A percentile compares a stretch with the other conserved stretches of the same genome.
Evolutionary conservation across 2,888 invertebrate species (phyloP).

Genomic region (Fragum fragum): DNA sequence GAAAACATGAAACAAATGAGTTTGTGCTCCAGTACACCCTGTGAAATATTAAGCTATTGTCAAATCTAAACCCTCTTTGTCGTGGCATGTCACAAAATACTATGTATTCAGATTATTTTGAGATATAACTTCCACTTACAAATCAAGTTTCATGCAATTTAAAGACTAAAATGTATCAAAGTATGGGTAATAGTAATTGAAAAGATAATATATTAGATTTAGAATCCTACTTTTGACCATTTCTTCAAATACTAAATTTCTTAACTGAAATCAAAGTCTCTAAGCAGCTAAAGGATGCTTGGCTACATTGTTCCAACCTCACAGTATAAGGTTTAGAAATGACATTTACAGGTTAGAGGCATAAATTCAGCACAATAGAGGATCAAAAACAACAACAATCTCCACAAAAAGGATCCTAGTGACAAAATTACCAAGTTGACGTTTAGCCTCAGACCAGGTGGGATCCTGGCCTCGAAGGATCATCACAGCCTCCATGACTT

Average conservation of each 20-base stretch:
- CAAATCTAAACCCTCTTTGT: neutral
- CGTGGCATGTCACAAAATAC: neutral
- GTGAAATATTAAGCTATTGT: slow-evolving; percentile 1
- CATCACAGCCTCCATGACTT: slow-evolving; percentile 95
- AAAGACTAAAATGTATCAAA: no score
- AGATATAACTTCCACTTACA: no score
- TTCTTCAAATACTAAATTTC: no score
- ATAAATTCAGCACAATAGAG: neutral
- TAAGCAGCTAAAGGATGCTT: no score
- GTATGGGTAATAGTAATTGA: no score
- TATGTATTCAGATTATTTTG: no score
- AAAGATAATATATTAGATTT: no score
- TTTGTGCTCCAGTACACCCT: slow-evolving; percentile 3
- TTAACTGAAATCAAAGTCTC: no score
- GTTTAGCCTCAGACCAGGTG: slow-evolving; percentile 95
- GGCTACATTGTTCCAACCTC: no score
- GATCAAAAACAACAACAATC: slow-evolving; percentile 19
- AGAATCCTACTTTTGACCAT: no score
- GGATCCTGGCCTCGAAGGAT: slow-evolving; percentile 93
- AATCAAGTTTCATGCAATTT: no score
- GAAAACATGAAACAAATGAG: neutral
- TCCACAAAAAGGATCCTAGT: slow-evolving; percentile 8
- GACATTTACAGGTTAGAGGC: neutral
- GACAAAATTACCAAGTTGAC: slow-evolving; percentile 90
- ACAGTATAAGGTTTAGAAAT: neutral